Base-by-base conservation (phyloP, 2,888 invertebrate genomes). In the Drosophila mimica region DNA sequence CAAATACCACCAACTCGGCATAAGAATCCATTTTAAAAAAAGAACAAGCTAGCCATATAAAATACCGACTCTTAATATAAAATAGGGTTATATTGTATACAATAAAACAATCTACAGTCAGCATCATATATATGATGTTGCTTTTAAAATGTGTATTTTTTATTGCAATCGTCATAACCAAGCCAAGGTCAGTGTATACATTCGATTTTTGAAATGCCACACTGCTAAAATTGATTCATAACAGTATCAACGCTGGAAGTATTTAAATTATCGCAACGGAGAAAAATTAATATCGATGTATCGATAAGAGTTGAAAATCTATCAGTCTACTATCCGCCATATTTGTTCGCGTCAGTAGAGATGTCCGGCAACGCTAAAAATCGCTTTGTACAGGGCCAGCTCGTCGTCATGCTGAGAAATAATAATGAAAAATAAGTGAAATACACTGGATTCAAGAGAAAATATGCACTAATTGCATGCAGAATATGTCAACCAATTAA, bases 401-500 rank as follows among this genome's bases (percentile, higher is more conserved):
- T 88, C 85, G 82, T 85, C 83, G 84, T 89, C 79, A 87, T 87
- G 84, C 89, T 85, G 85, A 80, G 85, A 89, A 85, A 81, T 84
- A 72, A 70, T 81, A 69, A 71, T 82, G 73, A 85, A 87, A 87
- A 91, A 86, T 91, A 79, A 89, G 90, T 88, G 88, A 91, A 90
- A 89, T 91, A 90, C 77, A 78, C 72, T 68, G 75, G 72, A 82
- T 83, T 75, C 76, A 86, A 72, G 64, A 62, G 79, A 76, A 76
- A 85, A 85, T 85, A 84, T 81, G 85, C 87, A 82, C 79, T 76
- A 72, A 79, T 82, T 78, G 69, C 74, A 74, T 85, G 83, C 65
- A 70, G 64, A 70, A 81, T 77, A 66, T 72, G 60, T 74, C 70
- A 73, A 79, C 74, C 65, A 58, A 79, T 69, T 70, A 70, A 70